phyloP scores from a whole-genome alignment of 2,888 invertebrate genomes.

The Pristionchus exspectatus region DNA sequence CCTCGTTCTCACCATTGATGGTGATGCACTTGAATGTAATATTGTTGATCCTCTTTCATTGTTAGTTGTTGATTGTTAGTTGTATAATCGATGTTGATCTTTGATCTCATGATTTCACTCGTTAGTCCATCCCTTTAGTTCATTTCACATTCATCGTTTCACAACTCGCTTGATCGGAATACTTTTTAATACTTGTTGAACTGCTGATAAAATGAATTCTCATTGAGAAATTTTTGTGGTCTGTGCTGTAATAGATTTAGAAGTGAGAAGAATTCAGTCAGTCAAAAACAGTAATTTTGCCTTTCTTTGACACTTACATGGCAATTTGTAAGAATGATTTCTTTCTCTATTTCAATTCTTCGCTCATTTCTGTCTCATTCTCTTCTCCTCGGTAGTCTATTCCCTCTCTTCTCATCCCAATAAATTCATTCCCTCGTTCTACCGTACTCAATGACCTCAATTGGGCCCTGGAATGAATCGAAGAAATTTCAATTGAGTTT shows the following conservation, averaged over 20 bases:
- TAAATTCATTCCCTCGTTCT: background rate
- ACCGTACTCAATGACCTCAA: background rate
- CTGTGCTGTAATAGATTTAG: background rate
- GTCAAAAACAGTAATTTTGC: too few relatives aligned
- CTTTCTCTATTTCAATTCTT: background rate
- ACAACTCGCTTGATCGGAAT: conserved; percentile 7
- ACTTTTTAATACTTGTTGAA: background rate
- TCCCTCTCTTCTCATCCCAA: background rate
- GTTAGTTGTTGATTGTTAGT: conserved; percentile 31
- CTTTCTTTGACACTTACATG: too few relatives aligned
- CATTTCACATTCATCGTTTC: conserved; percentile 33
- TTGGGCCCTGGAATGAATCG: background rate
- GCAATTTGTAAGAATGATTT: too few relatives aligned
- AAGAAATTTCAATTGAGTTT: background rate
- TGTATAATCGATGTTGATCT: conserved; percentile 27
- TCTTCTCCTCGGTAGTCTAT: background rate
- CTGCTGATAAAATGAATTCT: conserved; percentile 3
- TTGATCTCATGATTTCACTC: conserved; percentile 42
- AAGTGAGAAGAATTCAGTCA: background rate
- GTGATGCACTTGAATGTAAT: conserved; percentile 37
- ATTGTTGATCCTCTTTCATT: conserved; percentile 32
- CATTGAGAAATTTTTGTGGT: background rate
- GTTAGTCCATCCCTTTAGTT: background rate
- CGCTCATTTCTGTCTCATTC: background rate
- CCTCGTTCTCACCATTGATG: background rate